Evolutionary conservation across 2,888 invertebrate genomes (phyloP).

Genomic region (Cosmia pyralina): DNA sequence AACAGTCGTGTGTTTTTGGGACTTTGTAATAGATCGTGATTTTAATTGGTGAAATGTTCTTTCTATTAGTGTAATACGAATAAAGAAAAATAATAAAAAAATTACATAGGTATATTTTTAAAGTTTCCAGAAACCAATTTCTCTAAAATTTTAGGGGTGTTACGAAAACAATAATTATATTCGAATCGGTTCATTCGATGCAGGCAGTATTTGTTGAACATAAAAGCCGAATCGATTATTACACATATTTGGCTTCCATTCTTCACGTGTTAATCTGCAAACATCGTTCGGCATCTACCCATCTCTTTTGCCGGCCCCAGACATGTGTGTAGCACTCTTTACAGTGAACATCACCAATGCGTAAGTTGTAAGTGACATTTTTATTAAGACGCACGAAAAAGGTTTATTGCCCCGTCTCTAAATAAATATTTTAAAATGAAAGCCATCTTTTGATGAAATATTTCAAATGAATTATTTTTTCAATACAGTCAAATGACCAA

Average conservation of each 20-base stretch:
- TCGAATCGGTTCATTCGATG: background rate
- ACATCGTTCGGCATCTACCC: background rate
- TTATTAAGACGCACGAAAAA: background rate
- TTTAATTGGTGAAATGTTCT: background rate
- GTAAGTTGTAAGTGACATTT: background rate
- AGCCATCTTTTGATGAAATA: conserved; percentile 1
- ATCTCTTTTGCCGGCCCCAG: no score
- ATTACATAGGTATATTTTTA: background rate
- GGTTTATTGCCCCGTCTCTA: background rate
- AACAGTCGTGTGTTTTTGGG: background rate
- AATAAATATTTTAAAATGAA: conserved; percentile 2
- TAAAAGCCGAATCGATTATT: background rate
- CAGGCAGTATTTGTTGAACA: background rate
- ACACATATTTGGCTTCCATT: background rate
- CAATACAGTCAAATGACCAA: conserved; percentile 27
- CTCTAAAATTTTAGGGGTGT: background rate
- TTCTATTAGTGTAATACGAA: background rate
- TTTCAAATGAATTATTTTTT: background rate
- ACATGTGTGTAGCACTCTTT: background rate
- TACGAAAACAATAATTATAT: background rate
- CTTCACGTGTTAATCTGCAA: background rate
- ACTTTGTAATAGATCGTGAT: background rate
- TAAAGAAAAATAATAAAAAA: background rate
- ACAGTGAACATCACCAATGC: background rate
- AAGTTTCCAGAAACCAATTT: background rate